Base-by-base conservation (phyloP, 2,888 invertebrate genomes). In the Tetheella fluctuosa region DNA sequence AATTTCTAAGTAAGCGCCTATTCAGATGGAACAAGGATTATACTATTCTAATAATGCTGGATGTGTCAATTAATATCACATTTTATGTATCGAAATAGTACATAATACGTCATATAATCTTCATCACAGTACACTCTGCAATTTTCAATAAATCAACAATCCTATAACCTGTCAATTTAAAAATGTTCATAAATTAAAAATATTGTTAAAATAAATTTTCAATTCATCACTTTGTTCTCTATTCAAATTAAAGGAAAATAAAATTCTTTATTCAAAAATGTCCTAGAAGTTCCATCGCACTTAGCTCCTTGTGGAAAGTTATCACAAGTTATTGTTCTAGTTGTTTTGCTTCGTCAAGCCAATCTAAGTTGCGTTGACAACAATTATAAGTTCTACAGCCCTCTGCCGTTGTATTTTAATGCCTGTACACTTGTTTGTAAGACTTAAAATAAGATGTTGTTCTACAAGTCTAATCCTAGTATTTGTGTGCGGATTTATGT, bases 291-390 rank as follows among this genome's bases (percentile, higher is more conserved):
- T 34, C 34, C 55, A 34, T 17, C n/a, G 13, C 5, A 15, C 28
- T 53, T 34, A 34, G 13, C n/a, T 55, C 55, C n/a, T 0, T 8
- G 17, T 57, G 30, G 54, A 64, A 76, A 77, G 79, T 81, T 76
- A 77, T 65, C 64, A 64, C 69, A 77, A 81, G 79, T 82, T 83
- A 82, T 79, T 72, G 76, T 77, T 77, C 67, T 73, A 72, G 71
- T 81, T 80, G 77, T 79, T 82, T 80, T 78, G 77, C 76, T 77
- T 78, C 76, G 76, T 80, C 79, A 76, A 81, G 79, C 74, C 85
- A 86, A 87, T 87, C 84, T 84, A 86, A 88, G 86, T 88, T 87
- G 67, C 59, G 80, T 78, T 77, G 80, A 79, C 79, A 82, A 81
- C 81, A 84, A 86, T 86, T 84, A 83, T 78, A 86, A 86, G 83